Evolutionary conservation across 2,797 vertebrate species (phyloP), one percentile per base, ranked within the genome.

Genomic region (Zenarchopterus dispar): DNA sequence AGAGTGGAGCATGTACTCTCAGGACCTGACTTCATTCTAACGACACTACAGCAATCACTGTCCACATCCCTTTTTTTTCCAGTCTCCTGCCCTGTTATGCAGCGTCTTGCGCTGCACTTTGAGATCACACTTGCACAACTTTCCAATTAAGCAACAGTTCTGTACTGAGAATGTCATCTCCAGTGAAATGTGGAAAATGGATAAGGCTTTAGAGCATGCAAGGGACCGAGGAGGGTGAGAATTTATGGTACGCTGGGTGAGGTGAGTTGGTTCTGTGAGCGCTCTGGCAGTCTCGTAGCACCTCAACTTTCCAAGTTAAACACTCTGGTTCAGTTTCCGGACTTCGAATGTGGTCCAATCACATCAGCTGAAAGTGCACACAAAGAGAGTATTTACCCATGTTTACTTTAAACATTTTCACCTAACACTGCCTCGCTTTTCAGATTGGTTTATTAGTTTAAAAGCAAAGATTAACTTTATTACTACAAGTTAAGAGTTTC

Each of bases 281-380:
- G 9, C 66, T 77, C 70, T 51, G 58, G 82, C 63, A 65, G 69
- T 80, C 81, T 79, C 65, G 41, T 1, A 62, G 82, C 74, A 67
- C 74, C 67, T 86, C 65, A 8, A 24, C 68, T 69, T 74, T 91
- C 88, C 86, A 90, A 91, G 80, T 67, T 75, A 91, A 92, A 92
- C 79, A 90, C 63, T 81, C 67, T 66, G 71, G 75, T 85, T 33
- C 22, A 56, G 75, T 84, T 89, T 87, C 69, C 78, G 45, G 61
- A 84, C 74, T 31, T 62, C 44, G 78, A 63, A 71, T 70, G 53
- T 64, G 68, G 67, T 80, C 73, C 73, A 84, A 78, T 86, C 84
- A 80, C 44, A 59, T 82, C 77, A 74, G 65, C 59, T 58, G 41
- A 75, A 79, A 77, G 48, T 31, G 56, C 68, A 71, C 68, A 85